phyloP scores from a whole-genome alignment of 2,888 invertebrate genomes.

The Hirtodrosophila confusa region DNA sequence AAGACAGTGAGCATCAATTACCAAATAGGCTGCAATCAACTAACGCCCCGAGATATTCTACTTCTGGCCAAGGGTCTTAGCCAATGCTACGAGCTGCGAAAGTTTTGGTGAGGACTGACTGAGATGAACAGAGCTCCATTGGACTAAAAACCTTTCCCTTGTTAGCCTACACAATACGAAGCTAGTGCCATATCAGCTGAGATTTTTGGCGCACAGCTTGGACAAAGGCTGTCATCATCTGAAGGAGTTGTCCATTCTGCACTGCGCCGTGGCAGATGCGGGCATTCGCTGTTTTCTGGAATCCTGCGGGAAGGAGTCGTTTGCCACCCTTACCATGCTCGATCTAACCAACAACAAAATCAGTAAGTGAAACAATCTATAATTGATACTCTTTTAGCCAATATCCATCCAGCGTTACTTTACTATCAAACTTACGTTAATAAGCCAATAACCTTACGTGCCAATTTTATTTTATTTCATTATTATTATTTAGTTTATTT shows the following conservation, averaged over 20 bases:
- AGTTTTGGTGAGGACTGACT: conserved; percentile 76
- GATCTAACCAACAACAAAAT: conserved; percentile 83
- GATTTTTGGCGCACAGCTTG: conserved; percentile 77
- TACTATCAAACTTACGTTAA: no score
- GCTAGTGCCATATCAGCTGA: conserved; percentile 80
- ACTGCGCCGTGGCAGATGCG: conserved; percentile 82
- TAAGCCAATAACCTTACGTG: no score
- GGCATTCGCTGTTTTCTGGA: conserved; percentile 82
- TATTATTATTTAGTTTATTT: neutral
- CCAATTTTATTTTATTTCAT: no score
- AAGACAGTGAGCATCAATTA: conserved; percentile 83
- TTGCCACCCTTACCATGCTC: conserved; percentile 73
- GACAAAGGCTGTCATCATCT: conserved; percentile 83
- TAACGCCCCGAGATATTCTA: conserved; percentile 80
- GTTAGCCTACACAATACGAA: conserved; percentile 82
- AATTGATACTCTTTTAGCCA: neutral
- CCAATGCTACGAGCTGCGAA: conserved; percentile 80
- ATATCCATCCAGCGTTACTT: no score
- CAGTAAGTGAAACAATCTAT: conserved; percentile 56
- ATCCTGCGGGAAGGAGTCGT: conserved; percentile 80
- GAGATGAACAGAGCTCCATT: neutral
- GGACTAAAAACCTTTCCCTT: neutral
- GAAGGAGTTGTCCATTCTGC: conserved; percentile 71
- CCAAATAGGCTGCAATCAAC: conserved; percentile 82
- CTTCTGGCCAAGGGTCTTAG: conserved; percentile 80